Evolutionary conservation across 2,888 invertebrate genomes (phyloP).

Genomic region (Mimas tiliae): DNA sequence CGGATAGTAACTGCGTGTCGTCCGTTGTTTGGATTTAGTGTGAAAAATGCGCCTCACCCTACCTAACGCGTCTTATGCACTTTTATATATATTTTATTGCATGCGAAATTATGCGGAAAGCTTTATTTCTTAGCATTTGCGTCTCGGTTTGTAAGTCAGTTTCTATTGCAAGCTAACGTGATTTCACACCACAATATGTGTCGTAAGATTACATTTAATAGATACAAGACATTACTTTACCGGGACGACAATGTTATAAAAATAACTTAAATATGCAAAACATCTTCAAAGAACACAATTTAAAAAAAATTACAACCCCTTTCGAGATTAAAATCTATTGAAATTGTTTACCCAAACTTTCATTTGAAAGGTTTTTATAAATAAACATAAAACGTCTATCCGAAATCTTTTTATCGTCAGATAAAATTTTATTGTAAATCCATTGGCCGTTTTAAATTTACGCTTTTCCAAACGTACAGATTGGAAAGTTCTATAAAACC

Average conservation of each 20-base stretch:
- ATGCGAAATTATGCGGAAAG: slow-evolving; percentile 17
- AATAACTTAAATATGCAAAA: too few relatives aligned
- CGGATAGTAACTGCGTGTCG: slow-evolving; percentile 78
- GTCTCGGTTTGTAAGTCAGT: neutral
- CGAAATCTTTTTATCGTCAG: neutral
- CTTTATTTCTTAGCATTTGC: neutral
- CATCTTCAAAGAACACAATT: too few relatives aligned
- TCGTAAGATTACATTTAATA: neutral
- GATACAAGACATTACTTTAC: too few relatives aligned
- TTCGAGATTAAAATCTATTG: too few relatives aligned
- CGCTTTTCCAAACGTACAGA: neutral
- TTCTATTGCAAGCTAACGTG: neutral
- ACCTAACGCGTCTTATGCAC: slow-evolving; percentile 59
- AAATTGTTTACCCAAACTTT: too few relatives aligned
- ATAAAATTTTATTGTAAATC: neutral
- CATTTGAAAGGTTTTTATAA: too few relatives aligned
- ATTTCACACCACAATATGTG: neutral
- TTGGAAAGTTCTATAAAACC: too few relatives aligned
- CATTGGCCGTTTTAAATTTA: neutral
- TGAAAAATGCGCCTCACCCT: slow-evolving; percentile 59
- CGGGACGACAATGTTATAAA: too few relatives aligned
- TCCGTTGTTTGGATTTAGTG: slow-evolving; percentile 74
- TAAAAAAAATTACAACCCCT: too few relatives aligned
- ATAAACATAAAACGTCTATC: too few relatives aligned
- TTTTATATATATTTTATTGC: slow-evolving; percentile 44